Evolutionary conservation across 1,140 invertebrate species (phyloP).

Genomic region (Brachionus rotundiformis): DNA sequence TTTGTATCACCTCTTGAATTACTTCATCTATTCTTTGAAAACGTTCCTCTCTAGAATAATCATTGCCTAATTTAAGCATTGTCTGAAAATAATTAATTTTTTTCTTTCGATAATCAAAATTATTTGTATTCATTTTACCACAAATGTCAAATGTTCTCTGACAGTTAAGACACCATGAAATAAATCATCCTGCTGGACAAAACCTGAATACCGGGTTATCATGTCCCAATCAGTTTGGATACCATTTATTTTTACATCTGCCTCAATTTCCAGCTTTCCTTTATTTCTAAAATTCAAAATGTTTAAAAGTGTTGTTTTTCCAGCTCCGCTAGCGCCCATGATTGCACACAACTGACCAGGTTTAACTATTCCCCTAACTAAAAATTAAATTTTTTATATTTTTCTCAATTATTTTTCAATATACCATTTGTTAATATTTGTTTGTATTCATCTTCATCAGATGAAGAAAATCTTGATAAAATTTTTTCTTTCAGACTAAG

Average conservation of each 20-base stretch:
- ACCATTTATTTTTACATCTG: slow-evolving; percentile 68
- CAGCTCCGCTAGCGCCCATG: slow-evolving; percentile 82
- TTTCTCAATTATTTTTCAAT: not conserved
- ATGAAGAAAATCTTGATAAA: not conserved
- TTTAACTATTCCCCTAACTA: slow-evolving; percentile 78
- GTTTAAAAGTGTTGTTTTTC: slow-evolving; percentile 92
- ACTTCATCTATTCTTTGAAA: slow-evolving; percentile 84
- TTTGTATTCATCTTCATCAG: slow-evolving; percentile 34
- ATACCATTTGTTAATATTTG: slow-evolving; percentile 30
- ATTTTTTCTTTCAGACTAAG: slow-evolving; percentile 1
- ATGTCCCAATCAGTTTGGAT: slow-evolving; percentile 58
- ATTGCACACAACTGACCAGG: slow-evolving; percentile 86
- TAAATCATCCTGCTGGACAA: slow-evolving; percentile 81
- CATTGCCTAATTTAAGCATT: not conserved
- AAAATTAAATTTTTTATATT: not conserved
- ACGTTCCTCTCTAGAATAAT: slow-evolving; percentile 73
- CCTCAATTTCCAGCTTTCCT: slow-evolving; percentile 72
- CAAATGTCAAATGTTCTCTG: slow-evolving; percentile 67
- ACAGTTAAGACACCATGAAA: slow-evolving; percentile 69
- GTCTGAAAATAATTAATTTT: not conserved
- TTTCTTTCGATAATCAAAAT: no score
- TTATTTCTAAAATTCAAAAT: slow-evolving; percentile 79
- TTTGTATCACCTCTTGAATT: slow-evolving; percentile 75
- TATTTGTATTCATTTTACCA: slow-evolving; percentile 52
- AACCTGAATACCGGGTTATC: slow-evolving; percentile 80